Percentiles rank a stretch among this genome's conserved stretches.
phyloP scores from a whole-genome alignment of 2,113 vertebrate species.

The Sprattus sprattus region DNA sequence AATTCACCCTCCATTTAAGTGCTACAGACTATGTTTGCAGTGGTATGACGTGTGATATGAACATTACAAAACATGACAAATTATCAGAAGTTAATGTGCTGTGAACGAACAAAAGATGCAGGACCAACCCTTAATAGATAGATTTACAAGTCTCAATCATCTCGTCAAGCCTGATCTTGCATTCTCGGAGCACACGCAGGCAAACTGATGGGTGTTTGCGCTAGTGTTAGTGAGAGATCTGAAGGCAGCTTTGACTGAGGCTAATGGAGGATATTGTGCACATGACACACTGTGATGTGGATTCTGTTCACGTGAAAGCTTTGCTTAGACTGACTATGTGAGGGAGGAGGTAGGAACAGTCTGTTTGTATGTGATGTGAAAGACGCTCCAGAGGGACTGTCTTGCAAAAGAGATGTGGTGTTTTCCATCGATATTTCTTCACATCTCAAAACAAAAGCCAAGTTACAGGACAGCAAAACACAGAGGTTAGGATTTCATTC shows the following conservation, averaged over 20 bases:
- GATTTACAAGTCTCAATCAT: slow-evolving; percentile 43
- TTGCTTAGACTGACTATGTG: slow-evolving; percentile 38
- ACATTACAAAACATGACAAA: slow-evolving; percentile 52
- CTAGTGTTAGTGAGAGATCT: too few relatives aligned
- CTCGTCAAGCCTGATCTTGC: slow-evolving; percentile 59
- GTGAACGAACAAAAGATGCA: slow-evolving; percentile 33
- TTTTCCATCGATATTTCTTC: slow-evolving; percentile 65
- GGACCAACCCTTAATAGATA: slow-evolving; percentile 16
- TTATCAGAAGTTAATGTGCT: slow-evolving; percentile 41
- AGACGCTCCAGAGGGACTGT: slow-evolving; percentile 61
- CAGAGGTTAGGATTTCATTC: background rate
- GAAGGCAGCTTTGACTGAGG: background rate
- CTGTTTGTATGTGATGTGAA: slow-evolving; percentile 55
- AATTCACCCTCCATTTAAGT: slow-evolving; percentile 19
- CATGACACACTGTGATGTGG: background rate
- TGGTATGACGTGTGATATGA: slow-evolving; percentile 36
- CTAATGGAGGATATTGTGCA: background rate
- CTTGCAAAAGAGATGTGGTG: slow-evolving; percentile 63
- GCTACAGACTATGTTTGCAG: slow-evolving; percentile 36
- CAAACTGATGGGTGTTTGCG: background rate
- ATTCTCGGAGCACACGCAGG: background rate
- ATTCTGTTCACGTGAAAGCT: slow-evolving; percentile 24
- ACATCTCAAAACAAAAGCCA: slow-evolving; percentile 42
- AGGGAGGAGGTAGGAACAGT: slow-evolving; percentile 26
- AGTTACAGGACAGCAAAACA: slow-evolving; percentile 25